Evolutionary conservation across 2,797 vertebrate species (phyloP), one percentile per base, ranked within the genome.

Genomic region (Mormyrus proboscirostris): DNA sequence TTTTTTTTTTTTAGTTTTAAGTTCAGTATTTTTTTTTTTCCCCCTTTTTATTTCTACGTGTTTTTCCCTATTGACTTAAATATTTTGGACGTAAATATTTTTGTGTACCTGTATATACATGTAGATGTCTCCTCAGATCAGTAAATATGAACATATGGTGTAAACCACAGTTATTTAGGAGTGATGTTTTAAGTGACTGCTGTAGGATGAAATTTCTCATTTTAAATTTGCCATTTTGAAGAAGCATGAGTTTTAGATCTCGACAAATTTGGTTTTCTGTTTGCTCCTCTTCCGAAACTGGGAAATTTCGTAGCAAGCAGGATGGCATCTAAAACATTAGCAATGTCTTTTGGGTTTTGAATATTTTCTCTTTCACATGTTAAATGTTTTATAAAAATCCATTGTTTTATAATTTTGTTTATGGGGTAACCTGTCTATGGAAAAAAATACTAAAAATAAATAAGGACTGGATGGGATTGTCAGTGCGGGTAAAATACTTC

Each of bases 31-130:
- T 89, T 73, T 89, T 92, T 91, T 91, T 33, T 33, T 33, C 2
- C 29, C 29, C 86, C 88, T 88, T 92, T 89, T 92, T 92, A 95
- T 95, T 94, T 94, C 91, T 91, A 89, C 94, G 49, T 89, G 90
- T 94, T 59, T 91, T 89, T 89, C 69, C 49, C 19, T 86, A 50
- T 51, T 16, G 51, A 8, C n/a, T 62, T 55, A 59, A 59, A 59
- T 59, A 22, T 59, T 59, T 59, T 59, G 6, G n/a, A 65, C 44
- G n/a, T 62, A 51, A 89, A 62, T 62, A n/a, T 55, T 69, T 33
- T 25, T 29, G 29, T 16, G 25, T 88, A 88, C 47, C 76, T 87
- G 53, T 55, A 57, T 19, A 87, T 53, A 55, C 47, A 9, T 53
- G 19, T 51, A 19, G 19, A 57, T n/a, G 65, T 55, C 4, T 4